Conservation (phyloP, 2,113 vertebrate genomes). For the Hippolais icterina region DNA sequence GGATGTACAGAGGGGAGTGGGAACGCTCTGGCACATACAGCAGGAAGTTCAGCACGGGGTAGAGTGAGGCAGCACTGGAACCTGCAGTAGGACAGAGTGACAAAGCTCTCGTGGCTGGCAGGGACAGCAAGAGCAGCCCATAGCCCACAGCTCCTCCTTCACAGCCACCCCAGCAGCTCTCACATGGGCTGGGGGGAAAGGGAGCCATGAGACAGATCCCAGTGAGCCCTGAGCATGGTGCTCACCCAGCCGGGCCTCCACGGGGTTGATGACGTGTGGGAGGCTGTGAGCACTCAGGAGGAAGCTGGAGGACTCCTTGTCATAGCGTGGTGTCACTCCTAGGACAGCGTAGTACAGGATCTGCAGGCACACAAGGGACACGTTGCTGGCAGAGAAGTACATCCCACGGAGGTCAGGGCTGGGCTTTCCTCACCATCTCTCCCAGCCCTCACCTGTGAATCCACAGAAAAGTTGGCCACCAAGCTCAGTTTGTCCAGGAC, state of each 20-base stretch:
- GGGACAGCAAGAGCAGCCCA: not conserved
- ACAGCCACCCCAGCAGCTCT: not conserved
- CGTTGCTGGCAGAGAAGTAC: fast-evolving
- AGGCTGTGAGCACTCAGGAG: constrained; percentile 87
- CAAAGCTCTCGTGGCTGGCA: not conserved
- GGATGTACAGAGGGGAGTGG: constrained; percentile 90
- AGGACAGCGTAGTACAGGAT: constrained; percentile 89
- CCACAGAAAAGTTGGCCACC: constrained; percentile 91
- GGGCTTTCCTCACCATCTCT: not conserved
- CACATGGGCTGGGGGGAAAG: not conserved
- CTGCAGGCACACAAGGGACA: constrained; percentile 56
- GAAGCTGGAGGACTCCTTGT: constrained; percentile 80
- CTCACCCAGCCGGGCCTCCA: constrained; percentile 93
- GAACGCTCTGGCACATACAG: constrained; percentile 90
- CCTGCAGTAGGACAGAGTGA: constrained; percentile 65
- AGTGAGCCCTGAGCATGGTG: fast-evolving
- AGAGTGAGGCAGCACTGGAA: constrained; percentile 91
- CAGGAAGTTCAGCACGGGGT: constrained; percentile 93
- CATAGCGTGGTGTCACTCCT: constrained; percentile 91
- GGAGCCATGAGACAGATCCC: not conserved
- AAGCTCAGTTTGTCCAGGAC: constrained; percentile 84
- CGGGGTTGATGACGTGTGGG: constrained; percentile 94
- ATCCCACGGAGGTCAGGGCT: fast-evolving
- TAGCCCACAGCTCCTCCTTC: not conserved
- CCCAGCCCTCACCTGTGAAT: constrained; percentile 85